Percentiles rank a stretch among this genome's conserved stretches.
These are phyloP conservation scores for Phasianus colchicus DNA, from an alignment of 2,113 vertebrate genomes.

Conservation along the genomic window DNA sequence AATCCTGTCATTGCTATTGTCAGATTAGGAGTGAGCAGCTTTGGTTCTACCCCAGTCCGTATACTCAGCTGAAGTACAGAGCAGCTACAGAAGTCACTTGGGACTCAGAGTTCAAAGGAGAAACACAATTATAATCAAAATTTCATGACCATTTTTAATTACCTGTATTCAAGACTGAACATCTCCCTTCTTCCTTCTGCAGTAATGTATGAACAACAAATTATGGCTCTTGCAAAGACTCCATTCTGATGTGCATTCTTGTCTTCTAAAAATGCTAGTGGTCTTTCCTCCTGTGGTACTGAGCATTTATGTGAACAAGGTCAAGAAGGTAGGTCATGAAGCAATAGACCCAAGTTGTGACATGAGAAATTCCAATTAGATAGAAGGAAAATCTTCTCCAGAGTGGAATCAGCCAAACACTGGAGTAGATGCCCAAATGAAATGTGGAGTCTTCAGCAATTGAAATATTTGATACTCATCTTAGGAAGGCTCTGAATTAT, in stretches of 20 bases:
- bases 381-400: neutral
- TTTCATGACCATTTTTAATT: neutral
- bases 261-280: neutral
- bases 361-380: neutral
- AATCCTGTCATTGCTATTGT: neutral
- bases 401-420: accelerated
- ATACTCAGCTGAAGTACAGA: neutral
- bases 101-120: neutral
- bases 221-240: neutral
- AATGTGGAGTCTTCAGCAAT: neutral
- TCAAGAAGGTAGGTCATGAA: neutral
- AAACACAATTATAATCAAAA: neutral
- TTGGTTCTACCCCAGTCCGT: neutral
- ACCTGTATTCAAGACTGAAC: neutral
- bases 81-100: neutral
- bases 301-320: neutral
- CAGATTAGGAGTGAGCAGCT: neutral
- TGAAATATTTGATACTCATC: neutral
- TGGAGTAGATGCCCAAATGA: neutral
- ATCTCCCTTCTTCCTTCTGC: neutral
- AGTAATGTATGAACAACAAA: neutral
- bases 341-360: accelerated
- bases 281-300: neutral
- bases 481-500: neutral
- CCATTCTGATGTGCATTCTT: neutral